Conservation (phyloP, 2,797 vertebrate species). For the Tragelaphus oryx region DNA sequence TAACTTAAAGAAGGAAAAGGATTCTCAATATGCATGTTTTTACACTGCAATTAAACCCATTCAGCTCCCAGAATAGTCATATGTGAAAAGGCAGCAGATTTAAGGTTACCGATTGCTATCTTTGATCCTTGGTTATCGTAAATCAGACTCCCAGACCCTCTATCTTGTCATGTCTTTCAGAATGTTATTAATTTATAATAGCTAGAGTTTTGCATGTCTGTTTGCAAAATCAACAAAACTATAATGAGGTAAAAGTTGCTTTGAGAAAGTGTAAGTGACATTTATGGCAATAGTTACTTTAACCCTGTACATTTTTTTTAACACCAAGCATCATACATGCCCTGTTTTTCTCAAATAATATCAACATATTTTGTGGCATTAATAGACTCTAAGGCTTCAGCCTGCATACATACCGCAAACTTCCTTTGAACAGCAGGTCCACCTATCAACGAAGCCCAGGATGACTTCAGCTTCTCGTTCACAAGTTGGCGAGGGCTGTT, state of each 20-base stretch:
- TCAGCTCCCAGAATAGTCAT: background rate
- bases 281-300: background rate
- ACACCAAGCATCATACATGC: background rate
- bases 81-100: background rate
- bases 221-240: background rate
- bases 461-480: slow-evolving; percentile 93
- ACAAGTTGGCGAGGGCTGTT: slow-evolving; percentile 85
- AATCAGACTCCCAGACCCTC: background rate
- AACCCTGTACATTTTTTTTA: background rate
- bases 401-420: slow-evolving; percentile 88
- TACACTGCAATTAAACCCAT: background rate
- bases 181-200: background rate
- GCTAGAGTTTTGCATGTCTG: background rate
- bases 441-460: slow-evolving; percentile 87
- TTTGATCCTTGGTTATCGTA: background rate
- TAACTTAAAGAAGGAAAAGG: background rate
- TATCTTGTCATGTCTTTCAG: background rate
- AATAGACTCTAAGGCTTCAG: background rate
- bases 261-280: background rate
- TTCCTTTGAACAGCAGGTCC: slow-evolving; percentile 92
- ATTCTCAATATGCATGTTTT: background rate
- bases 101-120: background rate
- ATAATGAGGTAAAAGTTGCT: background rate
- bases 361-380: background rate
- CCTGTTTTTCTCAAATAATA: background rate